phyloP scores from a whole-genome alignment of 1,140 invertebrate species.

The Chrysopa pallens region DNA sequence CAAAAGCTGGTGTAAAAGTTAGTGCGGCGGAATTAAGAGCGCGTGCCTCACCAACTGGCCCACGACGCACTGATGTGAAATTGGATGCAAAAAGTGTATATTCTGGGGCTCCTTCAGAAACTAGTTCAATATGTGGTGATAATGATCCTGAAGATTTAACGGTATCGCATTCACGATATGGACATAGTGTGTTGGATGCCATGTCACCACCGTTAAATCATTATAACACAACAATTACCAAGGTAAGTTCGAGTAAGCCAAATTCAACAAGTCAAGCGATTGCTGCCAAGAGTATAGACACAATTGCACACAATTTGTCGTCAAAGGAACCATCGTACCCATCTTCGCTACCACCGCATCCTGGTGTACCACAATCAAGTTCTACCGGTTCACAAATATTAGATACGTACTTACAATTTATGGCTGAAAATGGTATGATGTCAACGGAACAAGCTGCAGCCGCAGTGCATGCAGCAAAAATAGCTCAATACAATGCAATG shows the following conservation, averaged over 20 bases:
- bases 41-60: constrained; percentile 64
- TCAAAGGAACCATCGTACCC: constrained; percentile 27
- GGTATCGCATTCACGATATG: constrained; percentile 26
- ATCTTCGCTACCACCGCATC: constrained; percentile 17
- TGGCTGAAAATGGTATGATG: constrained; percentile 54
- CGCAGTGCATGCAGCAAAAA: constrained; percentile 30
- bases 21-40: constrained; percentile 64
- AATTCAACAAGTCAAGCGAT: constrained; percentile 34
- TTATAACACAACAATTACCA: constrained; percentile 31
- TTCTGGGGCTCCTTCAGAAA: constrained; percentile 41
- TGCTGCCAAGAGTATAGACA: constrained; percentile 41
- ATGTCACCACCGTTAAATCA: constrained; percentile 26
- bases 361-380: constrained; percentile 23
- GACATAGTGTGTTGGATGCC: constrained; percentile 22
- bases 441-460: constrained; percentile 21
- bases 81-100: constrained; percentile 41
- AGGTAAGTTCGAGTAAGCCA: constrained; percentile 21
- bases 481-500: constrained; percentile 50
- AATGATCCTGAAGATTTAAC: constrained; percentile 70
- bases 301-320: constrained; percentile 21
- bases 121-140: constrained; percentile 49
- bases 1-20: constrained; percentile 74
- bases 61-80: constrained; percentile 55
- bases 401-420: constrained; percentile 70
- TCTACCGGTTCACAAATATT: constrained; percentile 54